Conservation (phyloP, 2,888 invertebrate species). For the Altica lythri region DNA sequence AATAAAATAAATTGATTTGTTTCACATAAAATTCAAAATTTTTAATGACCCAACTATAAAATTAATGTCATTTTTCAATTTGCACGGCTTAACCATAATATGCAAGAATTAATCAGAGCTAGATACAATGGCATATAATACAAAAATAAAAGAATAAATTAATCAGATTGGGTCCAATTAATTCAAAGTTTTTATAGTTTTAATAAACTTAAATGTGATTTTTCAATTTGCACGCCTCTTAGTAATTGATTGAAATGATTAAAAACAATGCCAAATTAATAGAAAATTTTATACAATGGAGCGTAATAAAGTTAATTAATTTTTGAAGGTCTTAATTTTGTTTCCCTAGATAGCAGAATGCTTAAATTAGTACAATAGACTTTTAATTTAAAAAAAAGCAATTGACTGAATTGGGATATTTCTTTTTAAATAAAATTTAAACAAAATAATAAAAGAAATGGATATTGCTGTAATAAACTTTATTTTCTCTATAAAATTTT, state of each 20-base stretch:
- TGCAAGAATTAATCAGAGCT: conserved; percentile 6
- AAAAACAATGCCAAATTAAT: conserved; percentile 15
- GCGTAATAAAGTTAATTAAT: conserved; percentile 21
- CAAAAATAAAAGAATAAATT: conserved; percentile 11
- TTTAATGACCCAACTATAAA: conserved; percentile 7
- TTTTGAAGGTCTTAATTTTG: conserved; percentile 13
- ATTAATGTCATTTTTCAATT: conserved; percentile 8
- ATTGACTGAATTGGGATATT: conserved; percentile 1
- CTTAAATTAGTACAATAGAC: conserved; percentile 9
- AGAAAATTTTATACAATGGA: conserved; percentile 12
- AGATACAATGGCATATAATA: conserved; percentile 9
- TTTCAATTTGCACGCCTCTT: conserved; percentile 10
- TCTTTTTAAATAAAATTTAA: conserved; percentile 11
- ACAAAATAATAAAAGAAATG: conserved; percentile 11
- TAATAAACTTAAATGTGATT: conserved; percentile 13
- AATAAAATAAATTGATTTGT: too few relatives aligned
- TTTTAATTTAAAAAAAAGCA: conserved; percentile 3
- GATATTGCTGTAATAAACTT: conserved; percentile 4
- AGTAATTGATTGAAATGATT: conserved; percentile 11
- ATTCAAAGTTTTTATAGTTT: conserved; percentile 1
- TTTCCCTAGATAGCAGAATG: conserved; percentile 1
- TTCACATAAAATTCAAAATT: conserved; percentile 9
- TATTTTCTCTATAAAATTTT: conserved; percentile 15
- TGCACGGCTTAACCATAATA: conserved; percentile 3
- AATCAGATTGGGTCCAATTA: conserved; percentile 5